Conservation (phyloP, 2,888 invertebrate species). For the Tipula helvola region DNA sequence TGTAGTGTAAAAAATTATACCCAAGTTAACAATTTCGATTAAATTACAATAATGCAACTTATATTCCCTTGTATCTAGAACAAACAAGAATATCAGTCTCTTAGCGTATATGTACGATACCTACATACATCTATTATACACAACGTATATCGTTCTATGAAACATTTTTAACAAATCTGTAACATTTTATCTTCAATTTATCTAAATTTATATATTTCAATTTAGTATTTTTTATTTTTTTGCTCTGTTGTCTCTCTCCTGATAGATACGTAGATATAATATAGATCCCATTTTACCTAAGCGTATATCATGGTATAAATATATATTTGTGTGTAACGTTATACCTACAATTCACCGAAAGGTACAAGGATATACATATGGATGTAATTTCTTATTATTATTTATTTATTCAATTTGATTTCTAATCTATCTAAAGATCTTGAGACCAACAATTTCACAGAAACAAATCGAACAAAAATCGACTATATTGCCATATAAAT, state of each 20-base stretch:
- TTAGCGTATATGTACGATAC: background rate
- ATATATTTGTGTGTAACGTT: background rate
- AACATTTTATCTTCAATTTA: background rate
- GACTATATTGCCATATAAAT: background rate
- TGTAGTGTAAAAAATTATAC: background rate
- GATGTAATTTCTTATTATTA: background rate
- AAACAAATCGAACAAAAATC: background rate
- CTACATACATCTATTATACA: background rate
- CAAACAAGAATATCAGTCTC: background rate
- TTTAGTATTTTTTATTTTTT: background rate
- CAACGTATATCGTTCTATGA: background rate
- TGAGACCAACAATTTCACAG: background rate
- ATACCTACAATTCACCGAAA: background rate
- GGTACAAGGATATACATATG: background rate
- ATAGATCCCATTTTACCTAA: background rate
- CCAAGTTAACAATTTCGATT: background rate
- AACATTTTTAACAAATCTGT: background rate
- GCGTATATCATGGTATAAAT: background rate
- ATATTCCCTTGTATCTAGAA: background rate
- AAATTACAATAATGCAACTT: background rate
- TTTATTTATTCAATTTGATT: conserved; percentile 4
- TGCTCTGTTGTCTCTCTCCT: background rate
- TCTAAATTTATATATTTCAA: background rate
- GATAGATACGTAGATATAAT: background rate
- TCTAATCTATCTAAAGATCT: conserved; percentile 4